phyloP scores from a whole-genome alignment of 2,888 invertebrate species.

The Lypha dubia region DNA sequence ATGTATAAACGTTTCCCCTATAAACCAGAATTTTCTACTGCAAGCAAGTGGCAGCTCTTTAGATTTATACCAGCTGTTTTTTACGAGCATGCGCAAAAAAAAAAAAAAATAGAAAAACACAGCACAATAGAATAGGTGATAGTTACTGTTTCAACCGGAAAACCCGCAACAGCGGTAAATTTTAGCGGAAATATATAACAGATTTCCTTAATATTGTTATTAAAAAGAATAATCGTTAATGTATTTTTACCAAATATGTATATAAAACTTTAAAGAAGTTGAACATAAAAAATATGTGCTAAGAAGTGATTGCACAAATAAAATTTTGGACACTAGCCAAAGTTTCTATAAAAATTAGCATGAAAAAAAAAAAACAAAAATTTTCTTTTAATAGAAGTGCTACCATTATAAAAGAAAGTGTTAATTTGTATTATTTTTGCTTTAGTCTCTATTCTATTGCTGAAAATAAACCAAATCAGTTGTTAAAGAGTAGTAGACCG shows the following conservation, averaged over 20 bases:
- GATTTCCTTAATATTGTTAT: background rate
- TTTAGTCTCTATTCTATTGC: background rate
- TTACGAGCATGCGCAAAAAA: slow-evolving; percentile 40
- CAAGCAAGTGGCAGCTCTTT: slow-evolving; percentile 28
- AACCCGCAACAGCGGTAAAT: slow-evolving; percentile 42
- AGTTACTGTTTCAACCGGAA: slow-evolving; percentile 59
- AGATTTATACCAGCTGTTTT: slow-evolving; percentile 18
- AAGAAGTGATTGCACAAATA: background rate
- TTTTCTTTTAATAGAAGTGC: slow-evolving; percentile 2
- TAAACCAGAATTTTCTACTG: too few species aligned
- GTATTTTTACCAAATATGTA: background rate
- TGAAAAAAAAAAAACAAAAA: background rate
- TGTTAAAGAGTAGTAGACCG: slow-evolving; percentile 22
- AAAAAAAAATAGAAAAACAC: slow-evolving; percentile 5
- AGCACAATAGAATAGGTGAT: slow-evolving; percentile 16
- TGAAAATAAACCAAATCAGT: slow-evolving; percentile 1
- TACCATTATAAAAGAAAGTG: background rate
- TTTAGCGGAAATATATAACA: slow-evolving; percentile 36
- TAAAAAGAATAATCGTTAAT: background rate
- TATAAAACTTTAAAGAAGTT: background rate
- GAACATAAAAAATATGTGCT: background rate
- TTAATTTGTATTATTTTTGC: slow-evolving; percentile 3
- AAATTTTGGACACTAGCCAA: slow-evolving; percentile 35
- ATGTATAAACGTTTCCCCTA: too few species aligned
- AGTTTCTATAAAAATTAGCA: slow-evolving; percentile 13